A percentile compares a stretch with the other conserved stretches of the same genome.
Conservation (phyloP, 2,113 vertebrate genomes). For the Cygnus atratus region DNA sequence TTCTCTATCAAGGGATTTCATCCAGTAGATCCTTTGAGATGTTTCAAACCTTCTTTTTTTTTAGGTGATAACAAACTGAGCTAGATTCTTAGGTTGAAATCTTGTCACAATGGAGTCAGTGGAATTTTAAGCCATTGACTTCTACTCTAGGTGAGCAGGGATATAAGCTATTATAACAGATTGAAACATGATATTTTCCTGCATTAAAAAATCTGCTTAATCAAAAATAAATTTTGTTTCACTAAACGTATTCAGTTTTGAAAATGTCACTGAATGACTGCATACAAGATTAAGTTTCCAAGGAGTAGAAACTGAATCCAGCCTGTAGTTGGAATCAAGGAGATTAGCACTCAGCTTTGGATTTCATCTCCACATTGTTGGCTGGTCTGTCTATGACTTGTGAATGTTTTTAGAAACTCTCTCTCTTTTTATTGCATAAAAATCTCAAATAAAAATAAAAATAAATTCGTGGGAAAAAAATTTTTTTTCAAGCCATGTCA, state of each 20-base stretch:
- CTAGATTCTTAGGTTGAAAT: background rate
- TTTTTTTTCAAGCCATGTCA: background rate
- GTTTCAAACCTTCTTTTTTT: background rate
- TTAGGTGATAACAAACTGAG: background rate
- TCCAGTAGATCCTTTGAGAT: background rate
- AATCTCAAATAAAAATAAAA: background rate
- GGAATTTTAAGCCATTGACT: background rate
- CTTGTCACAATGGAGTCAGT: background rate
- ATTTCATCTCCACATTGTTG: no score
- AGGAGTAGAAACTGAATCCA: background rate
- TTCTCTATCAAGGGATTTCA: background rate
- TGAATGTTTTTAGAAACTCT: background rate
- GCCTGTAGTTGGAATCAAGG: background rate
- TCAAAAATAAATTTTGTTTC: background rate
- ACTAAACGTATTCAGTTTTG: background rate
- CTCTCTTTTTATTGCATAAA: background rate
- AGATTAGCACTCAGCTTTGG: background rate
- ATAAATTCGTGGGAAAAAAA: background rate
- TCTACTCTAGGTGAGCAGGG: background rate
- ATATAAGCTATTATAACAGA: background rate
- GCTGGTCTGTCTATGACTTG: background rate
- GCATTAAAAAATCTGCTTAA: background rate
- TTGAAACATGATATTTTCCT: background rate
- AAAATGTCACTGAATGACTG: background rate
- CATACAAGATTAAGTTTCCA: background rate